Conservation (phyloP, 2,888 invertebrate species). For the Epinotia brunnichana region DNA sequence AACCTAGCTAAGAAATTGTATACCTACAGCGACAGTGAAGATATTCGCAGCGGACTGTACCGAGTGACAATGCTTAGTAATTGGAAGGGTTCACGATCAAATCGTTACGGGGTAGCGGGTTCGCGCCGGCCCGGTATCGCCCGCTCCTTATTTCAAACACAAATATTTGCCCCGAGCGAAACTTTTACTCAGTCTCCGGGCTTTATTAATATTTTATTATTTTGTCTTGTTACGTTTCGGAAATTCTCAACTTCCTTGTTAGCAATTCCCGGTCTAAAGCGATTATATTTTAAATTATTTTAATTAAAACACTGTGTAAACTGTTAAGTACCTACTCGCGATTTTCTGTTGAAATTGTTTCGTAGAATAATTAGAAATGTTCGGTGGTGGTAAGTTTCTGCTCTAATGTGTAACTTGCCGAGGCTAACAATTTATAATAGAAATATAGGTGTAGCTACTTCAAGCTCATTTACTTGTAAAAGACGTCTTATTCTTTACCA, state of each 20-base stretch:
- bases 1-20: background rate
- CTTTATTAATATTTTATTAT: conserved; percentile 84
- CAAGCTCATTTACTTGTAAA: background rate
- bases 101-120: conserved; percentile 52
- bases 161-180: conserved; percentile 79
- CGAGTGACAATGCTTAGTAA: conserved; percentile 20
- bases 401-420: conserved; percentile 21
- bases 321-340: conserved; percentile 62
- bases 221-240: conserved; percentile 81
- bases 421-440: conserved; percentile 8
- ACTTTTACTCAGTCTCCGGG: conserved; percentile 80
- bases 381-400: conserved; percentile 44
- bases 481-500: too few relatives aligned
- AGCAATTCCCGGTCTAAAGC: conserved; percentile 77
- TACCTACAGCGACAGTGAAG: background rate
- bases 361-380: conserved; percentile 57
- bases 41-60: background rate
- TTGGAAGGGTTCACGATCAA: conserved; percentile 49
- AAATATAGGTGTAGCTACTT: background rate
- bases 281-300: conserved; percentile 84
- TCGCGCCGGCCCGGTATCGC: conserved; percentile 70
- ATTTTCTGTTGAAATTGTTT: conserved; percentile 58
- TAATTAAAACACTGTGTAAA: conserved; percentile 83
- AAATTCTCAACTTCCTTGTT: conserved; percentile 80
- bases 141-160: conserved; percentile 80